Base-by-base conservation (phyloP, 2,888 invertebrate genomes). In the Synergus gifuensis region DNA sequence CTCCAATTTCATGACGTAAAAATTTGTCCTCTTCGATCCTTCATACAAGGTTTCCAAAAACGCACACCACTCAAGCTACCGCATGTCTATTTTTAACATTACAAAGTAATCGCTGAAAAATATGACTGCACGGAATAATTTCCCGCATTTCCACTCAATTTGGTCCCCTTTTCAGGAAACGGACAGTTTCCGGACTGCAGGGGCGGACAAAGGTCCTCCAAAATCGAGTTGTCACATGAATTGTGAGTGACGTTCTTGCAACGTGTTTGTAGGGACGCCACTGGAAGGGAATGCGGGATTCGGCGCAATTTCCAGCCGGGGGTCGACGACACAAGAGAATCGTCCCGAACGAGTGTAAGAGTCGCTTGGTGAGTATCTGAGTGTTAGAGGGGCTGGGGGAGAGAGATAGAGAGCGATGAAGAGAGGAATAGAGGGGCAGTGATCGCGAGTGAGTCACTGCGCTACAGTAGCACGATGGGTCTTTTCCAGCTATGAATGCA, bases 241-340 rank as follows among this genome's bases (percentile, higher is more conserved):
- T 66, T 40, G n/a, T 66, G 36, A 73, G 73, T 54, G 73, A 73
- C 73, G 36, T 36, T 73, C n/a, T 73, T 73, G 54, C 73, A 36
- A n/a, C 54, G 73, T 28, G 54, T 69, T 69, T 69, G 28, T n/a
- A 73, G 54, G 73, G 73, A 54, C 73, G 73, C 73, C 54, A 16
- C n/a, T 54, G 81, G 80, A 66, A 66, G 86, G 88, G 85, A 85
- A 88, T 88, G 87, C 86, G 85, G 86, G 88, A 89, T 90, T 90
- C 89, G 90, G 80, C 79, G 80, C 80, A 79, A 78, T 76, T 76
- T 77, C 67, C 82, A 85, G 86, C 81, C 86, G 87, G 87, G 86
- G 88, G 90, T 90, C 90, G 89, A 87, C 88, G 90, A 88, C 90
- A 88, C 89, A 82, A 84, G 81, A 83, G 85, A 86, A 87, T 89